Evolutionary conservation across 2,113 vertebrate species (phyloP), one percentile per base, ranked within the genome.

Genomic region (Nesoenas mayeri): DNA sequence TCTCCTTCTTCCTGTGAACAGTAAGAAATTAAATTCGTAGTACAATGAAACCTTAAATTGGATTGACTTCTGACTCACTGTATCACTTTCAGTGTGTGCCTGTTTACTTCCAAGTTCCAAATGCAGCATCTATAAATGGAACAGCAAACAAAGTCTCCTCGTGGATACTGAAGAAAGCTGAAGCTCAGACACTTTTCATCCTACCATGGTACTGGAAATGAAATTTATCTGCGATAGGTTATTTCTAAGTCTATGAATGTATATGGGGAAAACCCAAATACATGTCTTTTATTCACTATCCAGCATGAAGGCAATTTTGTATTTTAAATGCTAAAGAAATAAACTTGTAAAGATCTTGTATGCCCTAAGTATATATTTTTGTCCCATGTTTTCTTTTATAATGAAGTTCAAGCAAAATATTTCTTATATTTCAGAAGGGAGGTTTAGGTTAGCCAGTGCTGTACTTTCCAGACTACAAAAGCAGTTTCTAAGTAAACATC

Each of bases 171-270:
- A 73, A 90, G 48, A 85, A 86, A 48, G 57, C n/a, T 48, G 58
- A 79, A 8, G 5, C 58, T 91, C 86, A 79, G 75, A 72, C 53
- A 61, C 65, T 95, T 94, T 96, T 96, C 89, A 94, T 97, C 93
- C 92, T 97, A 96, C 96, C 96, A 96, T 95, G 88, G 94, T 91
- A 93, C 53, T 93, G 89, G 73, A 96, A 92, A 91, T 66, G 3
- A 75, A 95, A 94, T 90, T 79, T 32, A 89, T 67, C 85, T 91
- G 72, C 0, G 3, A 21, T 47, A 84, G 51, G 31, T 88, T 81
- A 67, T 85, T 94, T 85, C 40, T 51, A 75, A 92, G 62, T 75
- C 83, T 90, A 20, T 85, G 93, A 94, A 93, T 88, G 89, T 96
- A 60, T 92, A 75, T 29, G 36, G 87, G 95, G 60, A 44, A 90